phyloP scores from a whole-genome alignment of 2,113 vertebrate genomes.

The Oreotragus oreotragus region DNA sequence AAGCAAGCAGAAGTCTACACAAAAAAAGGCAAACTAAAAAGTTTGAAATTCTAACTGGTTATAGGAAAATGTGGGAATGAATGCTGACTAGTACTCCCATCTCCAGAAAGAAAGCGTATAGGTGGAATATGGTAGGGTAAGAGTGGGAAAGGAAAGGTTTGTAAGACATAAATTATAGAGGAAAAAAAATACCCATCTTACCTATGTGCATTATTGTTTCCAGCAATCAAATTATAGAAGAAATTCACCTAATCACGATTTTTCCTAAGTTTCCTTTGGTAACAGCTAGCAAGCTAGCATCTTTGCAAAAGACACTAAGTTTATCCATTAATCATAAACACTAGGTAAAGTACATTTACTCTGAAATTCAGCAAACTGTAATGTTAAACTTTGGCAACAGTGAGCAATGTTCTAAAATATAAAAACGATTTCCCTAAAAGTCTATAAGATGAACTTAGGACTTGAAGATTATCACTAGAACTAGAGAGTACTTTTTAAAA shows the following conservation, averaged over 20 bases:
- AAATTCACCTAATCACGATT: conserved; percentile 61
- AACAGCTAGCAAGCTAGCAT: conserved; percentile 67
- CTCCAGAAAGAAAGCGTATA: conserved; percentile 9
- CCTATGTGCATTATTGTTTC: conserved; percentile 65
- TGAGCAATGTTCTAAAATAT: neutral
- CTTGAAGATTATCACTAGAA: neutral
- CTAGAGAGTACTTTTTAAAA: neutral
- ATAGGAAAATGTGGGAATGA: conserved; percentile 20
- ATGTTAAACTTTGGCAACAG: conserved; percentile 1
- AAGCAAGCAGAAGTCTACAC: conserved; percentile 24
- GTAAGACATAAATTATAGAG: conserved; percentile 25
- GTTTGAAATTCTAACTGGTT: conserved; percentile 9
- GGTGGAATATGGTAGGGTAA: neutral
- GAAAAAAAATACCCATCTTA: conserved; percentile 56
- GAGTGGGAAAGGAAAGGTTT: conserved; percentile 11
- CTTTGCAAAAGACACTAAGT: conserved; percentile 59
- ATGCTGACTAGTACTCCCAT: conserved; percentile 1
- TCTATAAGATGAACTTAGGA: neutral
- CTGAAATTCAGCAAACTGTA: conserved; percentile 9
- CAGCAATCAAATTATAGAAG: conserved; percentile 63
- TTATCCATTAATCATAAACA: conserved; percentile 61
- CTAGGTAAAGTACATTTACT: conserved; percentile 41
- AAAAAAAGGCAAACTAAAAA: neutral
- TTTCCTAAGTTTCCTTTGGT: conserved; percentile 61
- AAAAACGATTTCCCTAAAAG: conserved; percentile 27